phyloP scores from a whole-genome alignment of 2,113 vertebrate genomes.

The Hepsetus odoe region DNA sequence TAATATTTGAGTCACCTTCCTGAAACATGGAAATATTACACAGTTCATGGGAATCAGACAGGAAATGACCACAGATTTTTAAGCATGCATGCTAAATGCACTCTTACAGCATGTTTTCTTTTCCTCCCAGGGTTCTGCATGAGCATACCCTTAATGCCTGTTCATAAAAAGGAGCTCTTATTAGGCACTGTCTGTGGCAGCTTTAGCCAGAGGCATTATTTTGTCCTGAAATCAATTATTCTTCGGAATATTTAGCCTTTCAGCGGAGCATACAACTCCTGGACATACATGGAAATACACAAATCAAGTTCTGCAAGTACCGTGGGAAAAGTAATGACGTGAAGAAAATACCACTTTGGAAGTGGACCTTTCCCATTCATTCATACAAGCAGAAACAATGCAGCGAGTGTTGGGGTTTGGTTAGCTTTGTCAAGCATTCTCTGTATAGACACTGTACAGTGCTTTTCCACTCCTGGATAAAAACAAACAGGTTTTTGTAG shows the following conservation, averaged over 20 bases:
- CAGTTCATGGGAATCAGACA: neutral
- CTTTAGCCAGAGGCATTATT: conserved; percentile 36
- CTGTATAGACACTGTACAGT: too few relatives aligned
- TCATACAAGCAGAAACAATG: too few relatives aligned
- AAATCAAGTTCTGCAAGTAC: neutral
- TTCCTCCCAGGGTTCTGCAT: neutral
- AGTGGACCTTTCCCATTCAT: neutral
- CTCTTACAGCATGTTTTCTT: neutral
- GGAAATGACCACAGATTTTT: neutral
- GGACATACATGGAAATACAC: neutral
- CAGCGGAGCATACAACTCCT: neutral
- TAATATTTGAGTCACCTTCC: neutral
- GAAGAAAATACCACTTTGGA: neutral
- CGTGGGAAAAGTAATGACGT: neutral
- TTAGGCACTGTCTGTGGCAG: conserved; percentile 1
- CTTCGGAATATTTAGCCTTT: conserved; percentile 11
- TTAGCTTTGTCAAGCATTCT: too few relatives aligned
- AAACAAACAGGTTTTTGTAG: conserved; percentile 44
- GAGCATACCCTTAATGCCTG: neutral
- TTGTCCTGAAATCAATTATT: neutral
- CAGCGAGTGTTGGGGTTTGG: too few relatives aligned
- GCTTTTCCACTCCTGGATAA: neutral
- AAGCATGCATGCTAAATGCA: neutral
- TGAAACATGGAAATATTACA: neutral
- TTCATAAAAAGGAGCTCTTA: neutral